phyloP scores from a whole-genome alignment of 2,888 invertebrate species.

The Cataglyphis livida region DNA sequence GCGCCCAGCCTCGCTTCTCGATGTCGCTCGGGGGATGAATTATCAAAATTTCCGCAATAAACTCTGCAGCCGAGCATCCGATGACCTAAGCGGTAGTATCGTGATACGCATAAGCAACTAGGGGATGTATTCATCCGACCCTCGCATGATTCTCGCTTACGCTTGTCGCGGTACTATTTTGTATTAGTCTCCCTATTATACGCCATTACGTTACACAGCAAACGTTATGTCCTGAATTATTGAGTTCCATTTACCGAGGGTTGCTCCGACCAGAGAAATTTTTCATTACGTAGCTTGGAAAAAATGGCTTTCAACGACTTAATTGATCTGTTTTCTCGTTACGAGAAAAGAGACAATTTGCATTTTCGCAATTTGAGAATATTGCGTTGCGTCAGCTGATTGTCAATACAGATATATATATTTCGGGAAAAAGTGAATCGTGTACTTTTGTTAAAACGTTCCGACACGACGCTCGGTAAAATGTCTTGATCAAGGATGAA shows the following conservation, averaged over 20 bases:
- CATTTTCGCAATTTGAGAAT: slow-evolving; percentile 4
- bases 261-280: slow-evolving; percentile 11
- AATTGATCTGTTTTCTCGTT: slow-evolving; percentile 7
- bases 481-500: slow-evolving; percentile 9
- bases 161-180: slow-evolving; percentile 16
- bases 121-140: neutral
- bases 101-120: slow-evolving; percentile 48
- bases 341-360: slow-evolving; percentile 6
- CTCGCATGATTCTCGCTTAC: slow-evolving; percentile 16
- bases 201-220: slow-evolving; percentile 23
- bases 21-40: slow-evolving; percentile 68
- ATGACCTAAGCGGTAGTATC: slow-evolving; percentile 48
- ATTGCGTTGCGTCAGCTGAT: neutral
- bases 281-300: slow-evolving; percentile 19
- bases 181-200: slow-evolving; percentile 33
- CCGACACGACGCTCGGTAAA: neutral
- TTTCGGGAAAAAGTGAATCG: neutral
- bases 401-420: neutral
- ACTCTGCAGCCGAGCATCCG: slow-evolving; percentile 52
- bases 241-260: slow-evolving; percentile 46
- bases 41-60: slow-evolving; percentile 77
- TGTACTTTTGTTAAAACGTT: neutral
- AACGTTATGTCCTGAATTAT: slow-evolving; percentile 60
- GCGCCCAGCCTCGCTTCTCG: slow-evolving; percentile 5
- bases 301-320: slow-evolving; percentile 15